Percentiles rank a stretch among this genome's conserved stretches.
Evolutionary conservation across 2,888 invertebrate genomes (phyloP).

Genomic region (Hemaris fuciformis): DNA sequence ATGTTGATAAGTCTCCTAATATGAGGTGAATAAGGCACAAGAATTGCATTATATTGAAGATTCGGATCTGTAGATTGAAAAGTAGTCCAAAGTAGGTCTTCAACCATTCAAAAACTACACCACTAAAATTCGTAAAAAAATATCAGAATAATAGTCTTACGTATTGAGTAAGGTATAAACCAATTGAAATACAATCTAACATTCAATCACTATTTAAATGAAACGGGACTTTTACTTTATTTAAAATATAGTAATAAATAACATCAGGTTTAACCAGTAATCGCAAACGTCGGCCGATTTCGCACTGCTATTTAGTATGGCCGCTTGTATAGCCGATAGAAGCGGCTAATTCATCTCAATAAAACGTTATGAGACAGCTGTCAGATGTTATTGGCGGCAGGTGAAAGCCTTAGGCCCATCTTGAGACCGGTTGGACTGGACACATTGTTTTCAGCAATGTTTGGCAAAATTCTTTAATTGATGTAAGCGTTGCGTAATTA

Average conservation of each 20-base stretch:
- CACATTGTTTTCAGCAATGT: slow-evolving; percentile 27
- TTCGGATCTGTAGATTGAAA: no score
- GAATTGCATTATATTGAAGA: no score
- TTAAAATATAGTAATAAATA: not conserved
- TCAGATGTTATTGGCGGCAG: slow-evolving; percentile 37
- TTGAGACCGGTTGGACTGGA: slow-evolving; percentile 29
- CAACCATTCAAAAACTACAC: not conserved
- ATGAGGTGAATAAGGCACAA: no score
- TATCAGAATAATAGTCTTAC: no score
- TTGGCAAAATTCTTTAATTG: slow-evolving; percentile 1
- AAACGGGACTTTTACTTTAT: slow-evolving; percentile 1
- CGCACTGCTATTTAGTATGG: not conserved
- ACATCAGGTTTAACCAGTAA: not conserved
- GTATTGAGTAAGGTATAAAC: not conserved
- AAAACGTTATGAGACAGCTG: slow-evolving; percentile 16
- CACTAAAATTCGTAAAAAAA: not conserved
- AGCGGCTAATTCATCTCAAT: slow-evolving; percentile 15
- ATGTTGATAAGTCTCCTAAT: no score
- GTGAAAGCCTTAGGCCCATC: slow-evolving; percentile 38
- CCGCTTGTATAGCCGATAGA: not conserved
- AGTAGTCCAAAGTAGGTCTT: no score
- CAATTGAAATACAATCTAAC: not conserved
- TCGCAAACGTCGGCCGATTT: not conserved
- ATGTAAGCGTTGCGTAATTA: slow-evolving; percentile 24
- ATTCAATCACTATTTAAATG: not conserved